Evolutionary conservation across 2,797 vertebrate genomes (phyloP).

Genomic region (Sebastes aleutianus): DNA sequence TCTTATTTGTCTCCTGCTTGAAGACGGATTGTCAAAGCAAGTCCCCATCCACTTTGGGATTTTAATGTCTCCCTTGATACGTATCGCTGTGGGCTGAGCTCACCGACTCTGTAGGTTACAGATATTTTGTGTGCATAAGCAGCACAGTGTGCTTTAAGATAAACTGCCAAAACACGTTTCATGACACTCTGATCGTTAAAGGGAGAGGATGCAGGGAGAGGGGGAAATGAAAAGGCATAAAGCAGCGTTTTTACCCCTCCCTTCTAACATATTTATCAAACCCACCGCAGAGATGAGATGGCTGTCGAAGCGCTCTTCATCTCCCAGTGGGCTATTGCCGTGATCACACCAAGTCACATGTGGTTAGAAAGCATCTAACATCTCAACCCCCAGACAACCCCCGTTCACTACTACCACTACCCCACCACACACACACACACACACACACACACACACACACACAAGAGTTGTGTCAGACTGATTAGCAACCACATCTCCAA

Average conservation of each 20-base stretch:
- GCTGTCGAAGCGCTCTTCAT: slow-evolving; percentile 27
- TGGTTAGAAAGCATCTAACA: slow-evolving; percentile 51
- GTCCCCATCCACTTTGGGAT: slow-evolving; percentile 54
- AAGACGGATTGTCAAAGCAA: slow-evolving; percentile 58
- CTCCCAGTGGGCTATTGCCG: slow-evolving; percentile 41
- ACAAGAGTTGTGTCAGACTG: slow-evolving; percentile 71
- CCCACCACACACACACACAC: slow-evolving; percentile 3
- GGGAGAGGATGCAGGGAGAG: slow-evolving; percentile 27
- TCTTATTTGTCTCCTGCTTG: slow-evolving; percentile 56
- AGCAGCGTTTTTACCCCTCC: slow-evolving; percentile 50
- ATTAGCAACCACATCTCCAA: slow-evolving; percentile 75
- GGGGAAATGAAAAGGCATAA: slow-evolving; percentile 58
- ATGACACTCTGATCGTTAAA: slow-evolving; percentile 65
- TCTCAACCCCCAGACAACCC: slow-evolving; percentile 36
- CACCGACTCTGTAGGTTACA: slow-evolving; percentile 55
- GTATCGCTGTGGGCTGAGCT: slow-evolving; percentile 51
- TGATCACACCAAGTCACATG: slow-evolving; percentile 55
- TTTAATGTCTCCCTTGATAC: slow-evolving; percentile 68
- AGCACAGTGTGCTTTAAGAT: slow-evolving; percentile 46
- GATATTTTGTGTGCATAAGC: slow-evolving; percentile 51
- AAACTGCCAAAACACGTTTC: slow-evolving; percentile 59
- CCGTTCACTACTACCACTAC: slow-evolving; percentile 29
- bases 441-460: slow-evolving; percentile 8
- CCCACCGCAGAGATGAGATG: slow-evolving; percentile 57
- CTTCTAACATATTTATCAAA: slow-evolving; percentile 60